Evolutionary conservation across 2,113 vertebrate genomes (phyloP).

Genomic region (Calyptomena viridis): DNA sequence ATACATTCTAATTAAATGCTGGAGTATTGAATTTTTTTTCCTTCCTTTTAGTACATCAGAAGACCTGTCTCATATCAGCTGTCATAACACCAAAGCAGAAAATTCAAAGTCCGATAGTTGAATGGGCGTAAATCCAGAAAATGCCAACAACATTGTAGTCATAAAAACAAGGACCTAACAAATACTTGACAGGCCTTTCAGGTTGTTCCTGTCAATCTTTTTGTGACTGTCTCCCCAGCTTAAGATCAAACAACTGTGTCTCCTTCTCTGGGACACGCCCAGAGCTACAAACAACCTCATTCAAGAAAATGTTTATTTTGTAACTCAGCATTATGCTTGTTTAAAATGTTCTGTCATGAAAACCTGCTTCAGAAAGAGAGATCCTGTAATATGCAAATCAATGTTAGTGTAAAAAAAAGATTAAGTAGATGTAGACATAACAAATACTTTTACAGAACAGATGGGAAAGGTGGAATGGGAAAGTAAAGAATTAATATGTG

Average conservation of each 20-base stretch:
- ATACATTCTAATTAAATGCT: background rate
- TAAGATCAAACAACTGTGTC: background rate
- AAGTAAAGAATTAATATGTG: background rate
- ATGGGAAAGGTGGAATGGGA: background rate
- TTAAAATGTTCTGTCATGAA: background rate
- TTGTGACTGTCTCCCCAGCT: background rate
- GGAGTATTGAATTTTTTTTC: background rate
- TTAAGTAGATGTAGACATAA: background rate
- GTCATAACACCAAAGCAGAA: background rate
- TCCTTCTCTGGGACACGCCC: background rate
- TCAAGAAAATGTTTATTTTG: background rate
- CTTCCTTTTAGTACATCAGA: background rate
- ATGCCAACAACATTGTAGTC: background rate
- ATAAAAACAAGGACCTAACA: background rate
- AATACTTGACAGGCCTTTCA: background rate
- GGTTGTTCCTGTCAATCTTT: background rate
- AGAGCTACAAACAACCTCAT: background rate
- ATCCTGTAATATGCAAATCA: background rate
- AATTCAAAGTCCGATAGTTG: background rate
- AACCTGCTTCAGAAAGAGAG: background rate
- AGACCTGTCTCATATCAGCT: background rate
- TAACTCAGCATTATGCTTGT: background rate
- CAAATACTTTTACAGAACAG: background rate
- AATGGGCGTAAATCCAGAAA: background rate
- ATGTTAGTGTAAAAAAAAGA: background rate